Conservation (phyloP, 1,140 invertebrate species). For the Mesaphorura yosii region DNA sequence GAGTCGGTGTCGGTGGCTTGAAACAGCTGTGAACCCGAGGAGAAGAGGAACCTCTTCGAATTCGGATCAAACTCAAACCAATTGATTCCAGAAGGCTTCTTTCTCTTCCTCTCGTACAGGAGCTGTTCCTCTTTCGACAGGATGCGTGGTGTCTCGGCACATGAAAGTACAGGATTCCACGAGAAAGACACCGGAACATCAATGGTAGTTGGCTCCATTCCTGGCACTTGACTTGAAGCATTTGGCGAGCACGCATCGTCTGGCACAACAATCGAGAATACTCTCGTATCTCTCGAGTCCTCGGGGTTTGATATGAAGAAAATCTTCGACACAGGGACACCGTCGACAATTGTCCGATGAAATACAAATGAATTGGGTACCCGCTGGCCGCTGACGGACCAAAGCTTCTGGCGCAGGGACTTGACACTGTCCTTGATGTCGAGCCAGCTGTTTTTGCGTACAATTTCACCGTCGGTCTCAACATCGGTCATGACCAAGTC, state of each 20-base stretch:
- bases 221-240: slow-evolving; percentile 17
- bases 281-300: slow-evolving; percentile 74
- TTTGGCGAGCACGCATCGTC: slow-evolving; percentile 23
- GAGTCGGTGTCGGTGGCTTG: slow-evolving; percentile 60
- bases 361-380: slow-evolving; percentile 67
- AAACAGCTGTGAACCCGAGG: slow-evolving; percentile 71
- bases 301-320: slow-evolving; percentile 78
- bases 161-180: neutral
- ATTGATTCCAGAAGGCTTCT: slow-evolving; percentile 85
- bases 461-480: neutral
- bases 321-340: slow-evolving; percentile 50
- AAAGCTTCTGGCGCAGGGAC: neutral
- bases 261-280: slow-evolving; percentile 70
- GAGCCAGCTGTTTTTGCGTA: neutral
- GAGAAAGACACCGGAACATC: neutral
- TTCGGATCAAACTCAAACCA: slow-evolving; percentile 75
- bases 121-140: slow-evolving; percentile 73
- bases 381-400: slow-evolving; percentile 52
- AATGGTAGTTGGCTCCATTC: slow-evolving; percentile 13
- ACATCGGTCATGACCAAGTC: neutral
- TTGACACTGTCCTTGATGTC: neutral
- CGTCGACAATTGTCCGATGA: slow-evolving; percentile 49
- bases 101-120: slow-evolving; percentile 75
- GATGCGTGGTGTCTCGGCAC: slow-evolving; percentile 24
- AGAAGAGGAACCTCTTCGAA: slow-evolving; percentile 76